Evolutionary conservation across 2,888 invertebrate genomes (phyloP), one percentile per base, ranked within the genome.

Genomic region (Dione vanillae): DNA sequence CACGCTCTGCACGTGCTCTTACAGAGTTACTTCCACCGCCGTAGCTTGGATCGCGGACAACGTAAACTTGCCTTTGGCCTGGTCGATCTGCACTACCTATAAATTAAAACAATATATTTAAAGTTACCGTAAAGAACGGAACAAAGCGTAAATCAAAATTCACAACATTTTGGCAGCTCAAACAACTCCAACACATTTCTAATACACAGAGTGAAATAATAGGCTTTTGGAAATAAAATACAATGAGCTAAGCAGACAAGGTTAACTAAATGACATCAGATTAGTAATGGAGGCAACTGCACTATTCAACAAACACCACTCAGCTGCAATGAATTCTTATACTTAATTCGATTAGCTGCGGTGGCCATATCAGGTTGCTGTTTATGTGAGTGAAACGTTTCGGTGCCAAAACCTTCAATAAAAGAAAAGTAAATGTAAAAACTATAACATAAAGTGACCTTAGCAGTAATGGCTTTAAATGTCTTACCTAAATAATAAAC

Each of bases 41-140:
- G 72, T 95, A 94, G 73, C 95, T 93, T 52, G 97, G 96, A 87
- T 97, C 97, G 74, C 95, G 95, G 64, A 97, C 96, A 68, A 97
- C 96, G 90, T 97, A 98, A 73, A 98, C 94, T 91, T 98, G 98
- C 79, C 96, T 94, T 87, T 98, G 97, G 6, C 97, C 97, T 19
- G 98, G 97, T 77, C 96, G 95, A 78, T 97, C 97, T 82, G 97
- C 96, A 73, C 97, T 97, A 75, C 97, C 97, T 88, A 95, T 85
- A 82, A 74, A 64, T 56, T 62, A 49, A 59, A 56, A 49, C 27
- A 54, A 49, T 56, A 20, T 43, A 65, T 69, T 66, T 41, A 61
- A 66, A 54, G 58, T 58, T 7, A 43, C 43, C 54, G 43, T 37
- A 49, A 37, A 47, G 40, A 58, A 67, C 19, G 56, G 67, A 69